Conservation (phyloP, 2,113 vertebrate species). For the Tragelaphus scriptus region DNA sequence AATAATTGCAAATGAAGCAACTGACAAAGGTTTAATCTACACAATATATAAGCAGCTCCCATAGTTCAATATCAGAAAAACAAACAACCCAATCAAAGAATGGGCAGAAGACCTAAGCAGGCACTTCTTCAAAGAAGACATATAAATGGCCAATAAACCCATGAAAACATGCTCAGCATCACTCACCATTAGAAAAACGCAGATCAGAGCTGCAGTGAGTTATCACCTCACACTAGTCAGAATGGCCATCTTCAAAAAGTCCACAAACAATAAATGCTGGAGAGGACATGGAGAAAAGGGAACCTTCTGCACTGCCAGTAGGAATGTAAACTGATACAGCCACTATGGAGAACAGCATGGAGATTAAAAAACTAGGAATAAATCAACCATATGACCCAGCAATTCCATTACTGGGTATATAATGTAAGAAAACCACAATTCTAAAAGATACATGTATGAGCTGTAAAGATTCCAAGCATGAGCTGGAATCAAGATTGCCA, state of each 20-base stretch:
- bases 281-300: not conserved
- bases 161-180: not conserved
- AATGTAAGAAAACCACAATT: not conserved
- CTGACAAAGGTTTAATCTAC: not conserved
- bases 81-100: not conserved
- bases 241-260: not conserved
- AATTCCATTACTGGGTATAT: not conserved
- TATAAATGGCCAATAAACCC: not conserved
- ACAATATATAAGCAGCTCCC: not conserved
- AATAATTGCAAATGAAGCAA: not conserved
- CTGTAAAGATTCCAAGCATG: not conserved
- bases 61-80: not conserved
- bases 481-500: not conserved
- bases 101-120: not conserved
- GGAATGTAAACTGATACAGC: not conserved
- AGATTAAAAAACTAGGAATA: not conserved
- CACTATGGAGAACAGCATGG: not conserved
- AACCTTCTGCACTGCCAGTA: rapidly evolving
- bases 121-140: not conserved
- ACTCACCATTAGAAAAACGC: not conserved
- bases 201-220: not conserved
- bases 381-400: not conserved
- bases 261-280: not conserved
- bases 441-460: not conserved
- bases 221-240: not conserved